Conservation (phyloP, 2,797 vertebrate species). For the Zalophus californianus region DNA sequence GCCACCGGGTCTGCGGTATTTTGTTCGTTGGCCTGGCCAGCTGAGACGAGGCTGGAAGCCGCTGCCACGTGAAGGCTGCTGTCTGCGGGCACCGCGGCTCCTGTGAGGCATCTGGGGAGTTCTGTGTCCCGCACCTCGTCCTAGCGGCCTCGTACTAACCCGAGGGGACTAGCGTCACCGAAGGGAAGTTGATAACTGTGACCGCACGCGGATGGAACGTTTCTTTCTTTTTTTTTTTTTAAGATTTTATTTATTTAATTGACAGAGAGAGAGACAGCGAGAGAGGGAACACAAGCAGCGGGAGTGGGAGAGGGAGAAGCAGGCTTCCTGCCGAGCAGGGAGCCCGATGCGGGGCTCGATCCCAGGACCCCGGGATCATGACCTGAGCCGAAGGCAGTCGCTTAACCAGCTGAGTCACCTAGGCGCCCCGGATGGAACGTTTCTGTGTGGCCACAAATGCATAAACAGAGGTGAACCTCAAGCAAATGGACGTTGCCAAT, state of each 20-base stretch:
- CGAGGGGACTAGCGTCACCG: not conserved
- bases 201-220: fast-evolving
- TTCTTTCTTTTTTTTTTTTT: too few species aligned
- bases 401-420: too few species aligned
- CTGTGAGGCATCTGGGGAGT: too few species aligned
- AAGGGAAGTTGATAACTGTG: fast-evolving
- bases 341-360: too few species aligned
- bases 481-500: fast-evolving
- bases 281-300: too few species aligned
- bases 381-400: too few species aligned
- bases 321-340: too few species aligned
- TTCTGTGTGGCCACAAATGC: not conserved
- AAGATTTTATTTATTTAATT: too few species aligned
- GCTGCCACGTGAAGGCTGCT: fast-evolving
- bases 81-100: fast-evolving
- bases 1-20: not conserved
- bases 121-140: not conserved
- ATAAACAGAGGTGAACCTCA: not conserved
- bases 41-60: not conserved
- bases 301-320: too few species aligned
- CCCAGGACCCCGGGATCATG: too few species aligned
- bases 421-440: too few species aligned
- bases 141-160: not conserved
- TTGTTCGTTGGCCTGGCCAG: fast-evolving
- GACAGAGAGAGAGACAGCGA: too few species aligned